Evolutionary conservation across 2,797 vertebrate species (phyloP), one percentile per base, ranked within the genome.

Genomic region (Hippocampus kuda): DNA sequence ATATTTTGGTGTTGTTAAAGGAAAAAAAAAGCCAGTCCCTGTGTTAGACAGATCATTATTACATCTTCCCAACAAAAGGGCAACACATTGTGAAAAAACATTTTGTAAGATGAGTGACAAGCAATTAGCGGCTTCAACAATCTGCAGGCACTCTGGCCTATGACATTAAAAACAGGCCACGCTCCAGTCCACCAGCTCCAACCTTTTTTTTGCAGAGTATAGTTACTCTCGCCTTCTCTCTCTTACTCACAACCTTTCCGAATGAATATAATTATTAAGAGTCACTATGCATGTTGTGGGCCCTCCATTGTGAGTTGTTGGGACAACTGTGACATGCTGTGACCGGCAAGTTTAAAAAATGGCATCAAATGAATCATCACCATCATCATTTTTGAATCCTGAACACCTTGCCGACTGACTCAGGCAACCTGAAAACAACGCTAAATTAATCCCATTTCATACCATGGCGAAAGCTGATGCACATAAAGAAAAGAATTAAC

Each of bases 261-360:
- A 86, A 77, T 84, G 85, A 84, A 86, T 80, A 76, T 82, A 77
- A 74, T 74, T 84, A 87, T 87, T 87, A 86, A 81, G 84, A 79
- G 80, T 67, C 76, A 85, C 82, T 80, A 77, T 78, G 73, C 67
- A 72, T 76, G 71, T 70, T 68, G 75, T 41, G 10, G 8, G 10
- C 34, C 22, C 41, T n/a, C 22, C 4, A 38, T 38, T 62, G 1
- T 27, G 30, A 61, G 59, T 20, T 38, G 74, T 68, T 48, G 77
- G 69, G 71, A 78, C 70, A 70, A 44, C 79, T 73, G 74, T 74
- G 75, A 64, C 54, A 48, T 76, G 80, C 63, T 70, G 70, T 81
- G 75, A 85, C 75, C 81, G 81, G 34, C 73, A 79, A 77, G 72
- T 72, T 74, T 75, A 59, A 83, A 81, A 79, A 72, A 75, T 70